These are phyloP conservation scores for Andinoacara biseriatus DNA, from an alignment of 2,113 vertebrate species.

Conservation along the genomic window DNA sequence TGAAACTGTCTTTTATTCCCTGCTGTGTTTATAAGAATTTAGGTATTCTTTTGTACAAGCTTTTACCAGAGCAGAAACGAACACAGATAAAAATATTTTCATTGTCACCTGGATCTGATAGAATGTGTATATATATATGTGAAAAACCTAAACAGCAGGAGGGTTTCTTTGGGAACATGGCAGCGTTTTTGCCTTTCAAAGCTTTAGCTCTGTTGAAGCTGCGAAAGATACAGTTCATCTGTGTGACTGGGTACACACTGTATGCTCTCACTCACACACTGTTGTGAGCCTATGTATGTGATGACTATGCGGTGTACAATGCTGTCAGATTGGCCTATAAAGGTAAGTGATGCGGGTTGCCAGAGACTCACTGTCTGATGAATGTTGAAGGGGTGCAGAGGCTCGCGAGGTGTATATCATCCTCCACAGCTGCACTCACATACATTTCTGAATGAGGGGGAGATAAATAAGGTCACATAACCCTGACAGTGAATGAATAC, in stretches of 20 bases:
- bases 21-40: conserved; percentile 23
- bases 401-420: conserved; percentile 68
- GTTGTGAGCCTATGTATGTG: conserved; percentile 27
- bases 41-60: conserved; percentile 31
- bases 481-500: conserved; percentile 44
- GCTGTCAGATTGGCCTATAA: conserved; percentile 71
- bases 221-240: conserved; percentile 13
- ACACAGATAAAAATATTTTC: conserved; percentile 34
- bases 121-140: conserved; percentile 10
- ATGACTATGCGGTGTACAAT: conserved; percentile 46
- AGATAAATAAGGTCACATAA: conserved; percentile 50
- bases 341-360: conserved; percentile 72
- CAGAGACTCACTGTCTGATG: conserved; percentile 63
- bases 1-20: conserved; percentile 47
- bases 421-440: conserved; percentile 25
- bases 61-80: conserved; percentile 13
- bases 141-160: conserved; percentile 1
- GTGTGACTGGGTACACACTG: conserved; percentile 33
- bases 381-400: conserved; percentile 61
- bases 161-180: background rate
- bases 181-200: background rate
- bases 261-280: background rate
- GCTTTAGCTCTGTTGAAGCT: conserved; percentile 9
- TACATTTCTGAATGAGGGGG: conserved; percentile 51
- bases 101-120: conserved; percentile 36